These are phyloP conservation scores for Epizoanthus scotinus DNA, from an alignment of 92 coral and sea anemone species.

Conservation along the genomic window DNA sequence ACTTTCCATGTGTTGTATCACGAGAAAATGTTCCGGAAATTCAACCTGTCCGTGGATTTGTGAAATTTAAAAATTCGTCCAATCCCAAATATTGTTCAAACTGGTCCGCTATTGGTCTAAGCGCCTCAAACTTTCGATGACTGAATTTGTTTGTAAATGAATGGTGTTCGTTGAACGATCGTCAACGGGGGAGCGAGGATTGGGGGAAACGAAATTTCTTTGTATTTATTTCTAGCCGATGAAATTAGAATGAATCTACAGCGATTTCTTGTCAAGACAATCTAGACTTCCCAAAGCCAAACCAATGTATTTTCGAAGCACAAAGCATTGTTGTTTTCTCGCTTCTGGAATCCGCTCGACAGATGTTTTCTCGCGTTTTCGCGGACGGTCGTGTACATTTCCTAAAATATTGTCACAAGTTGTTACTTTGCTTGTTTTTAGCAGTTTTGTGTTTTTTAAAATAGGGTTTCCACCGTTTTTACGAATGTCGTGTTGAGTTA, in stretches of 20 bases:
- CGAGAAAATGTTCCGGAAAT: conserved; percentile 59
- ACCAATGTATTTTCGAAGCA: conserved; percentile 7
- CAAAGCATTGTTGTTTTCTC: background rate
- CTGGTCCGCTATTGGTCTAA: conserved; percentile 93
- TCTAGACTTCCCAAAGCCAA: background rate
- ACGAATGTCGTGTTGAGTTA: too few species aligned
- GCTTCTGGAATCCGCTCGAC: conserved; percentile 35
- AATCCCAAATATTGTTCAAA: conserved; percentile 81
- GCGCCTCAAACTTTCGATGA: conserved; percentile 78
- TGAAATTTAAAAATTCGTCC: conserved; percentile 94
- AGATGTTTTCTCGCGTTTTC: conserved; percentile 30
- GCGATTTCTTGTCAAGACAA: background rate
- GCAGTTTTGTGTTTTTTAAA: background rate
- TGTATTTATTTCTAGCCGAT: background rate
- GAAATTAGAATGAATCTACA: background rate
- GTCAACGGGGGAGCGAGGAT: conserved; percentile 40
- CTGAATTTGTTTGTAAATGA: conserved; percentile 84
- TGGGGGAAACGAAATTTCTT: conserved; percentile 38
- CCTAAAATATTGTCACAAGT: background rate
- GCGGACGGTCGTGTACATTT: conserved; percentile 8
- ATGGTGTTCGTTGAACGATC: conserved; percentile 58
- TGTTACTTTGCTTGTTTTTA: background rate
- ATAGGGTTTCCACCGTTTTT: background rate
- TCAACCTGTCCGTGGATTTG: conserved; percentile 82
- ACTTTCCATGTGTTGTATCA: conserved; percentile 53